Evolutionary conservation across 2,888 invertebrate species (phyloP), one percentile per base, ranked within the genome.

Genomic region (Synanthedon vespiformis): DNA sequence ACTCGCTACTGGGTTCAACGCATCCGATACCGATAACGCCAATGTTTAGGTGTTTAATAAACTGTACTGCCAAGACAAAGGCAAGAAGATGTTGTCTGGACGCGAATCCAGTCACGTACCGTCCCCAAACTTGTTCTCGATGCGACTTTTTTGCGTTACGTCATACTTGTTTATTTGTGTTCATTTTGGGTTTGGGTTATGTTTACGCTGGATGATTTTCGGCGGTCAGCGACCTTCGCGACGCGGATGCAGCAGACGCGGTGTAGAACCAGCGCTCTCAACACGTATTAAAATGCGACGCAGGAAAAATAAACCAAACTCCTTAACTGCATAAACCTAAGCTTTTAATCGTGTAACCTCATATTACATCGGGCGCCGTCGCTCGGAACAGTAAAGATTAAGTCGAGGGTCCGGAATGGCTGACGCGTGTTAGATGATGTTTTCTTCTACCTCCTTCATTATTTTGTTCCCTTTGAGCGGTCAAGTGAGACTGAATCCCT

Each of bases 181-280:
- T 54, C 54, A 56, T 64, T 58, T 64, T 54, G 56, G 64, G 67
- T 70, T 64, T 48, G 48, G 48, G 48, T 48, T 48, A 48, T 72
- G 73, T 80, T 77, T 75, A 81, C 79, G 77, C 71, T 68, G 69
- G 72, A 68, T 76, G 74, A 70, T 70, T 76, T 83, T 80, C 62
- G 77, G 74, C 76, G 84, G 86, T 83, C 85, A 80, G 70, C 69
- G 80, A 86, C 84, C 84, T 77, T 77, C 76, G 72, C 72, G 74
- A 60, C 63, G 65, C 64, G 65, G 67, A 68, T 65, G 74, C 74
- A 73, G 69, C 73, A 73, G 72, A 72, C 72, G 71, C 61, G 56
- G 52, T 53, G 57, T 62, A 70, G 64, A 72, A 65, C 62, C 62
- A 58, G 58, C 65, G 60, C 59, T 58, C 55, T 56, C 55, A 67